Evolutionary conservation across 53 echinoderm and acorn worm genomes (phyloP).

Genomic region (Luidia sarsii): DNA sequence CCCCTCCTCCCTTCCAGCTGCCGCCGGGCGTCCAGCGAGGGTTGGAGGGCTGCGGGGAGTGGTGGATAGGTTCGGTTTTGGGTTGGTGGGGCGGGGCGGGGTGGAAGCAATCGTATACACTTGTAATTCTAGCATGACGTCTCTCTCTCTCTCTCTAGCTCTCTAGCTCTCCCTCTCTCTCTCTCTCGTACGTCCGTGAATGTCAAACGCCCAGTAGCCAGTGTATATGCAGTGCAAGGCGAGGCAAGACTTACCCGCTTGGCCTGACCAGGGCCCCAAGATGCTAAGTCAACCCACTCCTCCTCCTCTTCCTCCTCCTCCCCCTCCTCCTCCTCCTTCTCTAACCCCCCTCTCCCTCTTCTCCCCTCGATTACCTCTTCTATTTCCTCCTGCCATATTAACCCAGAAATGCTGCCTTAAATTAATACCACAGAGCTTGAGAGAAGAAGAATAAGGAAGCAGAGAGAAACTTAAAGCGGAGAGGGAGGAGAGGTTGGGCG

Average conservation of each 20-base stretch:
- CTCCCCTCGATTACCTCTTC: not conserved
- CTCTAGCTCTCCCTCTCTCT: too few species aligned
- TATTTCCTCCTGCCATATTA: slow-evolving; percentile 25
- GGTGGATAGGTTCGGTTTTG: slow-evolving; percentile 15
- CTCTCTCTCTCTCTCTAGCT: too few species aligned
- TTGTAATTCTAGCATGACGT: slow-evolving; percentile 49
- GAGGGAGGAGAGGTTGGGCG: too few species aligned
- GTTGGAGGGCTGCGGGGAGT: too few species aligned
- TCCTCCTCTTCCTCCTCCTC: not conserved
- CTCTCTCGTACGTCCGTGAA: not conserved
- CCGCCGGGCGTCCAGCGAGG: not conserved
- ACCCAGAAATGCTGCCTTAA: slow-evolving; percentile 39
- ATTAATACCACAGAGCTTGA: slow-evolving; percentile 18
- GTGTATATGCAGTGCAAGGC: too few species aligned
- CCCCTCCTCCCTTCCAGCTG: slow-evolving; percentile 15
- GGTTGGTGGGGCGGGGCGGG: too few species aligned
- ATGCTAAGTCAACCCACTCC: not conserved
- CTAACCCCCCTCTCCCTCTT: not conserved
- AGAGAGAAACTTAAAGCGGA: too few species aligned
- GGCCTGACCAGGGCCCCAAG: too few species aligned
- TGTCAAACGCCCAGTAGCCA: too few species aligned
- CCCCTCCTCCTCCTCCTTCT: not conserved
- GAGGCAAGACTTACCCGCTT: too few species aligned
- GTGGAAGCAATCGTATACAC: not conserved
- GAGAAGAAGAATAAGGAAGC: slow-evolving; percentile 13